Evolutionary conservation across 2,888 invertebrate species (phyloP).

Genomic region (Pandemis cinnamomeana): DNA sequence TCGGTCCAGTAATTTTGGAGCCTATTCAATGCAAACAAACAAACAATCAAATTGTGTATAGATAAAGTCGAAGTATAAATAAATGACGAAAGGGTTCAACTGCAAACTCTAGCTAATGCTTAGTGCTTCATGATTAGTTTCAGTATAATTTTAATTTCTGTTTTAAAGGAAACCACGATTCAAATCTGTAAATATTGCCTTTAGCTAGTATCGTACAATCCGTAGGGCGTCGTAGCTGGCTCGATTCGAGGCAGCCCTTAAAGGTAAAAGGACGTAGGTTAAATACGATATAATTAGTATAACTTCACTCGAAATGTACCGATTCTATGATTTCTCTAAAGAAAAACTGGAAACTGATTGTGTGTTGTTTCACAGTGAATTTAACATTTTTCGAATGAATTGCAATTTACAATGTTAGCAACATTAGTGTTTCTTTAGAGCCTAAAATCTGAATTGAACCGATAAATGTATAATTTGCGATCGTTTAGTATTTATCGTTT

Average conservation of each 20-base stretch:
- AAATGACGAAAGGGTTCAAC: too few species aligned
- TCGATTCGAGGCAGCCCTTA: not conserved
- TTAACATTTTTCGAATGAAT: slow-evolving; percentile 16
- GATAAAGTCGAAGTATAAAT: too few species aligned
- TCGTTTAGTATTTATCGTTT: slow-evolving; percentile 2
- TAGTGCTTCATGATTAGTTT: too few species aligned
- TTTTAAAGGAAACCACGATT: too few species aligned
- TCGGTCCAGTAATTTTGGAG: too few species aligned
- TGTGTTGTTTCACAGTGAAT: not conserved
- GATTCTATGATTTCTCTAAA: not conserved
- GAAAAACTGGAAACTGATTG: not conserved
- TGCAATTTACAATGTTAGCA: not conserved
- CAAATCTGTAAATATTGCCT: too few species aligned
- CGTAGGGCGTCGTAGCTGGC: not conserved
- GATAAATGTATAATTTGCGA: slow-evolving; percentile 6
- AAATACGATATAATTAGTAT: not conserved
- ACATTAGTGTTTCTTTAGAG: slow-evolving; percentile 29
- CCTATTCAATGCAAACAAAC: too few species aligned
- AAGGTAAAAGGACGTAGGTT: not conserved
- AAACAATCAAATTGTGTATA: too few species aligned
- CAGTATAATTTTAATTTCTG: too few species aligned
- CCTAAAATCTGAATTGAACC: slow-evolving; percentile 2
- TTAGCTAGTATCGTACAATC: not conserved
- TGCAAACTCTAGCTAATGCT: too few species aligned
- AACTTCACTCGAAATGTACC: not conserved